A percentile compares a stretch with the other conserved stretches of the same genome.
Conservation (phyloP, 2,113 vertebrate genomes). For the Nyctereutes procyonoides region DNA sequence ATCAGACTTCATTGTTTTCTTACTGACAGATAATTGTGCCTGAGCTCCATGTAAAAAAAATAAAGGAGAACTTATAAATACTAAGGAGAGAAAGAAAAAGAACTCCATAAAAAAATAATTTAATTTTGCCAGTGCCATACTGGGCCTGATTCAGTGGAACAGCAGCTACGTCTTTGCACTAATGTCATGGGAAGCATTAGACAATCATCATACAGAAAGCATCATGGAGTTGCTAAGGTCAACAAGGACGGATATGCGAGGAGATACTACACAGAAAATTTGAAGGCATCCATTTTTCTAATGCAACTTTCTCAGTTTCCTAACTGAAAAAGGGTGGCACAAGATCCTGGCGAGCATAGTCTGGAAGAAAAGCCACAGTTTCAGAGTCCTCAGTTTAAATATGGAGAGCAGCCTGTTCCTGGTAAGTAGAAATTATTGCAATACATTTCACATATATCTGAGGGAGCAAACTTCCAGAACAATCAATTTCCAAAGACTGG, state of each 20-base stretch:
- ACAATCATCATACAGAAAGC: neutral
- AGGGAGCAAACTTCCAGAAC: neutral
- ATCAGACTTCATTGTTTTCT: neutral
- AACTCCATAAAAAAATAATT: neutral
- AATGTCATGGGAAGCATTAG: neutral
- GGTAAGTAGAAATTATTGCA: neutral
- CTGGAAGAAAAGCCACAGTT: neutral
- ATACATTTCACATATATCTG: neutral
- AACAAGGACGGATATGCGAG: neutral
- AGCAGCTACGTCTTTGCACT: neutral
- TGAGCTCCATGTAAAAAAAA: neutral
- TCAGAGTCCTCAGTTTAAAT: neutral
- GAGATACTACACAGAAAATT: neutral
- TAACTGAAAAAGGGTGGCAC: neutral
- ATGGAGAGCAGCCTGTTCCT: neutral
- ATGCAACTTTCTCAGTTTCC: neutral
- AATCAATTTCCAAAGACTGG: neutral
- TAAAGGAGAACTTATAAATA: neutral
- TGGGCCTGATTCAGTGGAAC: neutral
- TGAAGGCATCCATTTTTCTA: neutral
- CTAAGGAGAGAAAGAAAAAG: neutral
- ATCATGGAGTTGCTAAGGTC: neutral
- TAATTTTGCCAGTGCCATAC: neutral
- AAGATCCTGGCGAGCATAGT: neutral
- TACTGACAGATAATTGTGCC: neutral